Evolutionary conservation across 1,140 invertebrate species (phyloP).

Genomic region (Araneus ventricosus): DNA sequence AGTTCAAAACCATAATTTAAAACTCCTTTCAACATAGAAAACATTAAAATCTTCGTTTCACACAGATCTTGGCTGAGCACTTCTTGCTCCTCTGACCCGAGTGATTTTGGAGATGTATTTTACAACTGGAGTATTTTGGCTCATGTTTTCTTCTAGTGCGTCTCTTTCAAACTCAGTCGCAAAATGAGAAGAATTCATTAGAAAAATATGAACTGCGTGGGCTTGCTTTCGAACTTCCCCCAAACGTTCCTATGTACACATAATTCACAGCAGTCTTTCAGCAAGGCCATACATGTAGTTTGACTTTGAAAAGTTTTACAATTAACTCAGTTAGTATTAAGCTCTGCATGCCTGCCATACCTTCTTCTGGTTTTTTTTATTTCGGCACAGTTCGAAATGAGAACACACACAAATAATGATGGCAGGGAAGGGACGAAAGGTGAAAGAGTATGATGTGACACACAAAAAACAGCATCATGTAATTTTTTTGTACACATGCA

Average conservation of each 20-base stretch:
- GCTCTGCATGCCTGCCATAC: constrained; percentile 74
- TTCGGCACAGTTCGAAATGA: constrained; percentile 43
- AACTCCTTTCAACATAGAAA: constrained; percentile 54
- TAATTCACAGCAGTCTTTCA: constrained; percentile 1
- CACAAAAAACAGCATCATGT: neutral
- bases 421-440: constrained; percentile 57
- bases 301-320: constrained; percentile 71
- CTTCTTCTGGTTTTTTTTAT: constrained; percentile 1
- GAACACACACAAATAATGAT: constrained; percentile 22
- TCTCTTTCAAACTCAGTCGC: neutral
- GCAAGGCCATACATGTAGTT: constrained; percentile 71
- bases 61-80: neutral
- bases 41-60: constrained; percentile 63
- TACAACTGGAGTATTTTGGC: constrained; percentile 16
- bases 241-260: constrained; percentile 38
- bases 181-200: constrained; percentile 37
- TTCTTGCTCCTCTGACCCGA: neutral
- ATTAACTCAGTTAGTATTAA: constrained; percentile 64
- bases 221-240: constrained; percentile 12
- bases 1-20: constrained; percentile 58
- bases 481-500: neutral
- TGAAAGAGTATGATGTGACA: constrained; percentile 45
- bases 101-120: neutral
- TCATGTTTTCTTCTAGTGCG: neutral
- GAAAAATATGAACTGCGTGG: constrained; percentile 68